phyloP scores from a whole-genome alignment of 2,113 vertebrate genomes.

The Stegostoma tigrinum region DNA sequence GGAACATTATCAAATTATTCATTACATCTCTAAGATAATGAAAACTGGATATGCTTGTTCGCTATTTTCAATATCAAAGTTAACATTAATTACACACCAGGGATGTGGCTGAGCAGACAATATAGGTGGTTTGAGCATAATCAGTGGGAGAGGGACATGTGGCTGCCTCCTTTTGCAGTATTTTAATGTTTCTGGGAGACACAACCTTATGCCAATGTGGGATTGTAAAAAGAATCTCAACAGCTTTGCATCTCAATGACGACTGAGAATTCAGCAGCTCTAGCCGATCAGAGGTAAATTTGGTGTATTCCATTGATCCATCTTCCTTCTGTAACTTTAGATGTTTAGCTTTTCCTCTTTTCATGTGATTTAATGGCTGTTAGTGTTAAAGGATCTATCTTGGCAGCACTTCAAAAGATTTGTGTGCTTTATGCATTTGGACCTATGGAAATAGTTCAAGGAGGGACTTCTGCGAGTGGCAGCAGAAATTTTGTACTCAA shows the following conservation, averaged over 20 bases:
- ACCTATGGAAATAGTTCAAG: not conserved
- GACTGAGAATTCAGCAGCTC: not conserved
- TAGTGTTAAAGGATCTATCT: not conserved
- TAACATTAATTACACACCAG: not conserved
- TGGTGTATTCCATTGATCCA: not conserved
- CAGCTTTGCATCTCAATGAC: not conserved
- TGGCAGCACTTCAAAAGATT: not conserved
- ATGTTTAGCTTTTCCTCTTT: not conserved
- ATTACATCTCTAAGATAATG: not conserved
- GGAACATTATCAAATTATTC: not conserved
- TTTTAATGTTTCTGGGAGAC: not conserved
- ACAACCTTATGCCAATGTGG: not conserved
- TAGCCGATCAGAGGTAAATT: not conserved
- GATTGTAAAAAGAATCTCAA: not conserved
- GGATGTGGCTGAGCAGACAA: not conserved
- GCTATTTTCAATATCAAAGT: not conserved
- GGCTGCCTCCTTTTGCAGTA: not conserved
- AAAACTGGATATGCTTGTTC: not conserved
- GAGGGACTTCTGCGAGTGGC: not conserved
- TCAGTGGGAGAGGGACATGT: not conserved
- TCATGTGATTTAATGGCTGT: not conserved
- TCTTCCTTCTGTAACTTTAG: not conserved
- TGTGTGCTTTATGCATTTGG: not conserved
- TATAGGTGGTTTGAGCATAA: not conserved
- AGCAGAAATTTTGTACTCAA: not conserved